Conservation (phyloP, 2,797 vertebrate genomes). For the Arnoldichthys spilopterus region DNA sequence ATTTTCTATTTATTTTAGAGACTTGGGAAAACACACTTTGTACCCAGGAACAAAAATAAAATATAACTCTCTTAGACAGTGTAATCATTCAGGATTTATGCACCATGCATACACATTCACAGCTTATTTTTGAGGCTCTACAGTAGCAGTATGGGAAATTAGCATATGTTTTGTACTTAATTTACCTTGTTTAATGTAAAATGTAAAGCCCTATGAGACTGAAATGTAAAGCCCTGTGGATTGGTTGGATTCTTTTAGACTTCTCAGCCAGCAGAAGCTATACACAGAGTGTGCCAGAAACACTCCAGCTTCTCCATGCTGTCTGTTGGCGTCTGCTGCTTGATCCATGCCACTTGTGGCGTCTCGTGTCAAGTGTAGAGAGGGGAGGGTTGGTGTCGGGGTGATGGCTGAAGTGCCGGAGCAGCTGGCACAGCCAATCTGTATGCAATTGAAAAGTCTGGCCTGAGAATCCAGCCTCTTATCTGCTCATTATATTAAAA, state of each 20-base stretch:
- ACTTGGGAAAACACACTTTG: too few relatives aligned
- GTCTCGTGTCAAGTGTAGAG: slow-evolving; percentile 67
- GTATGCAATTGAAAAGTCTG: slow-evolving; percentile 65
- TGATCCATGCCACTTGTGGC: slow-evolving; percentile 66
- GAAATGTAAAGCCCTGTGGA: background rate
- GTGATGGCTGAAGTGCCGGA: slow-evolving; percentile 65
- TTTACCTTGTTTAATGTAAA: slow-evolving; percentile 25
- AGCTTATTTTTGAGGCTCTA: background rate
- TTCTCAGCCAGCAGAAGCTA: slow-evolving; percentile 19
- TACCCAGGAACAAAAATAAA: too few relatives aligned
- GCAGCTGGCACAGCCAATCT: slow-evolving; percentile 73
- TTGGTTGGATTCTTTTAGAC: slow-evolving; percentile 17
- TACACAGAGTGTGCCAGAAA: slow-evolving; percentile 55
- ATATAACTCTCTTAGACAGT: too few relatives aligned
- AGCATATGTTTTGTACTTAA: slow-evolving; percentile 16
- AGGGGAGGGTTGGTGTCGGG: slow-evolving; percentile 41
- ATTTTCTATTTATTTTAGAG: too few relatives aligned
- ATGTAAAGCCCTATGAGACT: slow-evolving; percentile 14
- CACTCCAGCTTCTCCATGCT: slow-evolving; percentile 61
- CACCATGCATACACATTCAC: too few relatives aligned
- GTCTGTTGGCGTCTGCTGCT: slow-evolving; percentile 67
- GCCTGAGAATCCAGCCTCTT: slow-evolving; percentile 48
- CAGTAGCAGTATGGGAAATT: background rate
- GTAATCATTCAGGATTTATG: background rate
- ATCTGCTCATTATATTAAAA: slow-evolving; percentile 10